Base-by-base conservation (phyloP, 2,113 vertebrate species). In the Sprattus sprattus region DNA sequence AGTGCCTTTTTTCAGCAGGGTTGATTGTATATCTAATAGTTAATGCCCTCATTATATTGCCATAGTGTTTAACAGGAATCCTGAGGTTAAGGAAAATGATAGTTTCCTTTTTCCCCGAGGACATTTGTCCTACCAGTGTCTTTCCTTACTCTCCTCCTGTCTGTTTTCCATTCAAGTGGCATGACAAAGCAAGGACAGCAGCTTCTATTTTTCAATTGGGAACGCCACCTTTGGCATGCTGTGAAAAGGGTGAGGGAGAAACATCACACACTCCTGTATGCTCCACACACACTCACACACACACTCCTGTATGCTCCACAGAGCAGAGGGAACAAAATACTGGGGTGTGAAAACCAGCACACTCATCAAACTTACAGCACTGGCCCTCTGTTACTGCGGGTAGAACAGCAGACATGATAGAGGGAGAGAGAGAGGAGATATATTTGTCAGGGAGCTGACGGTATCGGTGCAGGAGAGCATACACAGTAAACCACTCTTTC, bases 211-310 rank as follows among this genome's bases (percentile, higher is more conserved):
- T 83, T 90, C 87, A 83, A 86, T 82, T 52, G 25, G 49, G 57
- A 81, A 84, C 81, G 75, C 67, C 81, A 81, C 64, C 52, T 89
- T 87, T 89, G 86, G 89, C 57, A 46, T 45, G 64, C 45, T 44
- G 85, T 9, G 87, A 92, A 90, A 87, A 87, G 57, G 49, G 8
- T 47, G 64, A 54, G 83, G 50, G 83, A 39, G 80, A 83, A 49
- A 32, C 82, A 54, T 88, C 83, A 71, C 46, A 0, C 60, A 67
- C 82, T 83, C 81, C 47, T 84, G 20, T 20, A 81, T 45, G 81
- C 84, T 84, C 71, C 52, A 47, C 86, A 84, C n/a, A n/a, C n/a
- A n/a, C n/a, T n/a, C n/a, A n/a, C n/a, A n/a, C 83, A 71, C 46
- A 0, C 60, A 67, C 82, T 83, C 81, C 47, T 84, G 20, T 20